Evolutionary conservation across 2,113 vertebrate species (phyloP), one percentile per base, ranked within the genome.

Genomic region (Gorilla gorilla): DNA sequence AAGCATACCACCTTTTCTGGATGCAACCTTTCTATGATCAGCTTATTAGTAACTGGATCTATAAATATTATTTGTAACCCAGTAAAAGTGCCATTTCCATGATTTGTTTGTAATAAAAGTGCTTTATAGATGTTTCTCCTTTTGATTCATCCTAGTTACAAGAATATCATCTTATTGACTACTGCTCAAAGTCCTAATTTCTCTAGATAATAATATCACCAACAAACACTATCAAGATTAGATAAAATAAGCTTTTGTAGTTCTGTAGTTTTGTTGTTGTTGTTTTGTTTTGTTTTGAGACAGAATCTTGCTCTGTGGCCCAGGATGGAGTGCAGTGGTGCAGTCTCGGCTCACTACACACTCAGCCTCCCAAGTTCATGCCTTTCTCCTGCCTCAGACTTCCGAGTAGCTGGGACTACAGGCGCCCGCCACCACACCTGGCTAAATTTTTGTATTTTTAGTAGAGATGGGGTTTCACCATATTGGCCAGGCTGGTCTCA

Each of bases 201-300:
- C 79, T 94, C 73, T 87, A 80, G 30, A 75, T 17, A 95, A 73
- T 27, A 96, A 52, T 94, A 59, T 75, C 86, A 96, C 92, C 43
- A 83, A 89, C 59, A 97, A 88, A 52, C 16, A 95, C 83, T 68
- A 70, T 61, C 52, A 92, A 87, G n/a, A 55, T 91, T 78, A 94
- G 61, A 91, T 89, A 95, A 83, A 97, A 92, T 73, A 92, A 76
- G 22, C 45, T 86, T 95, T 96, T 95, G 48, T 93, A 72, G 30
- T 87, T 96, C 91, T 91, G 45, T 55, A 0, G 20, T 6, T 55
- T 55, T 2, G 20, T 6, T 55, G 18, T 0, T 18, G 45, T 45
- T 45, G 45, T 20, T 52, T 52, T 45, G 45, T 52, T 55, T 7
- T 20, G 2, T 55, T 55, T 55, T 55, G 52, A 55, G 52, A 55